Evolutionary conservation across 2,113 vertebrate species (phyloP), one percentile per base, ranked within the genome.

Genomic region (Canis aureus): DNA sequence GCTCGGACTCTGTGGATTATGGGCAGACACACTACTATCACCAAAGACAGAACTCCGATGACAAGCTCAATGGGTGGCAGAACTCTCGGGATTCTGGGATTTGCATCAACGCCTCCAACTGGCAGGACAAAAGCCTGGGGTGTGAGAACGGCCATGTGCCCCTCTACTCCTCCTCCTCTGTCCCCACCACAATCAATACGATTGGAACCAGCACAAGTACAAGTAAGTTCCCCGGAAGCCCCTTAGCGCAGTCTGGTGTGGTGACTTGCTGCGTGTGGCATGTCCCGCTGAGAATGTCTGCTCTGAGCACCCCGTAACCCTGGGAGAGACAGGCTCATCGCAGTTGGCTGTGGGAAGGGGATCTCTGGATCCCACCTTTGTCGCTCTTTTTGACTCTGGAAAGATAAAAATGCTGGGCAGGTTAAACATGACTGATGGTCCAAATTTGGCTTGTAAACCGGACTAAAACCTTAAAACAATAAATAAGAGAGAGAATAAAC

Each of bases 31-130:
- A 99, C 97, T 99, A 99, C 95, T 99, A 99, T 98, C 99, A 99
- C 99, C 99, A 99, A 99, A 99, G 99, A 98, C 99, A 99, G 93
- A 99, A 99, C 98, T 99, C 99, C 0, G 99, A 99, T 0, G 99
- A 99, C 98, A 99, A 99, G 38, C 99, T 99, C 82, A 99, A 99
- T 20, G 99, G 99, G 23, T 99, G 99, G 99, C 99, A 99, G 98
- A 99, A 99, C 98, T 99, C 99, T 49, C 98, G 99, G 95, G 99
- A 99, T 97, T 99, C 99, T 10, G 99, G 99, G 90, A 99, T 99
- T 97, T 99, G 99, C 84, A 97, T 99, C 98, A 99, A 97, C 19
- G 99, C 93, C 91, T 98, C 99, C 98, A 99, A 98, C 98, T 99
- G 99, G 99, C 99, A 99, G 98, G 99, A 99, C 96, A 99, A 99